Base-by-base conservation (phyloP, 2,888 invertebrate species). In the Scrobipalpa costella region DNA sequence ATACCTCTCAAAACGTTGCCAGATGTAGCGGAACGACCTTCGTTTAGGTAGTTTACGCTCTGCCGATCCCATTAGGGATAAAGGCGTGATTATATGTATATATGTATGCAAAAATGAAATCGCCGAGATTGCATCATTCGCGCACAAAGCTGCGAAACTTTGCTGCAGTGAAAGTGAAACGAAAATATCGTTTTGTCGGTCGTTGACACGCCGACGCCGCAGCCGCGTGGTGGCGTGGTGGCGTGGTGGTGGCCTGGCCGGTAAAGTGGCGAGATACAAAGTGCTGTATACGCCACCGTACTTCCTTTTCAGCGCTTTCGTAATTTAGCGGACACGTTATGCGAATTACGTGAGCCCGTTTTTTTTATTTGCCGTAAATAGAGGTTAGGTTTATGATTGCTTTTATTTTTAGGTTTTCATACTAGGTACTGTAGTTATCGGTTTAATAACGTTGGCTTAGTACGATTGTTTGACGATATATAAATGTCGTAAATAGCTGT, bases 151-250 rank as follows among this genome's bases (percentile, higher is more conserved):
- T 77, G 79, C 77, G 77, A 83, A 83, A 79, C 80, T 69, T 73
- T 78, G 77, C 67, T 70, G 68, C 74, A 86, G 89, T 86, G 88
- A 88, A 89, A 89, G 88, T 87, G 81, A 63, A 73, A 66, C 75
- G 71, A 70, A 74, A 76, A 76, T 72, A 69, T 70, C 71, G 73
- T 75, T 78, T 74, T 70, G 71, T 71, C 78, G 83, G 80, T 80
- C 79, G 75, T 73, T 69, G 78, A 75, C 73, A 67, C 47, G 64
- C 38, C n/a, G 13, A 21, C 19, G 62, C 40, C 8, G 21, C 19
- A 19, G 8, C 57, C 61, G 52, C 3, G 15, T n/a, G 36, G 44
- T 7, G 15, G 44, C 44, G n/a, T 40, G 40, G 40, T 40, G 40
- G 13, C 11, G 40, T 40, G 6, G 40, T 13, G 13, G n/a, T n/a